Evolutionary conservation across 2,888 invertebrate genomes (phyloP), one percentile per base, ranked within the genome.

Genomic region (Phrixothrix hirtus): DNA sequence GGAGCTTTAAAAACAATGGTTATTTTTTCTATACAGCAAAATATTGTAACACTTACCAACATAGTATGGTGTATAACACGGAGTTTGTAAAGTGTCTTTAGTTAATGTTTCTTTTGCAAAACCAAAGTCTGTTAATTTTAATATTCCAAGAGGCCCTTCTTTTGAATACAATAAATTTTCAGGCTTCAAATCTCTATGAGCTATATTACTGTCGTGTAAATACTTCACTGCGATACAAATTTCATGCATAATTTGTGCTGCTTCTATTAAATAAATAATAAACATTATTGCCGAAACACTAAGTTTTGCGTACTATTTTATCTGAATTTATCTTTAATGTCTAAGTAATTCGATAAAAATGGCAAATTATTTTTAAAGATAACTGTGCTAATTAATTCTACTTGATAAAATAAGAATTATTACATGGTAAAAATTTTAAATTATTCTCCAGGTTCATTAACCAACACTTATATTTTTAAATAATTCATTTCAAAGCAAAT

Each of bases 1-100:
- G 77, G 77, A 44, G 77, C 76, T 75, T 43, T 6, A 53, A 38
- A 34, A 7, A 36, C 7, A 2, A 6, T 1, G 6, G 14, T 27
- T 30, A 41, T 2, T 26, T 10, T 15, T 10, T 26, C 9, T 14
- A 46, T 2, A 27, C 42, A 10, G 6, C 30, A 16, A 34, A 13
- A 11, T 6, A 26, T 7, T 15, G 3, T 5, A 38, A 21, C 3
- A 75, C 84, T 77, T 74, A 88, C 89, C 95, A 66, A 97, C 98
- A 79, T 99, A 99, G 74, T 99, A 98, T 0, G 99, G 99, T 6
- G 99, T 99, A 70, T 98, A 99, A 72, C 99, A 99, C 0, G 99
- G 98, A 0, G 99, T 99, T 75, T 96, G 94, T 46, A 99, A 77
- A 0, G 94, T 92, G 65, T 95, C 92, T 43, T 89, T 89, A 11